These are phyloP conservation scores for Sebastes fasciatus DNA, from an alignment of 2,113 vertebrate species.

Conservation along the genomic window DNA sequence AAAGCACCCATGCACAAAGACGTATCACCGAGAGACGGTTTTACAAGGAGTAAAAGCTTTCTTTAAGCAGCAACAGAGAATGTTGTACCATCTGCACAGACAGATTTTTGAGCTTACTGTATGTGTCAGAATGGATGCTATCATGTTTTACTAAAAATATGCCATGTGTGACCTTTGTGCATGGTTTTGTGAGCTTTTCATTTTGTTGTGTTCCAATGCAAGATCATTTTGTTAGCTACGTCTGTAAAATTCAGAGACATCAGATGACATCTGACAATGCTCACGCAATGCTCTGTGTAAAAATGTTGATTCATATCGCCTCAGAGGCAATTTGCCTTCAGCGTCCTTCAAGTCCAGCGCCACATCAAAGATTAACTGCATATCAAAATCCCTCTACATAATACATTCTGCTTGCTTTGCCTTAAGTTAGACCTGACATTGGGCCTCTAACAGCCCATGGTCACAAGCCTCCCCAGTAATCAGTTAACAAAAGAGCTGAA, in stretches of 20 bases:
- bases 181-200: neutral
- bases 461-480: slow-evolving; percentile 58
- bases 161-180: neutral
- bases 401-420: slow-evolving; percentile 55
- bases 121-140: neutral
- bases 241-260: slow-evolving; percentile 16
- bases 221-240: neutral
- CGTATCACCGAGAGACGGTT: neutral
- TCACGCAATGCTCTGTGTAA: slow-evolving; percentile 37
- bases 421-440: slow-evolving; percentile 71
- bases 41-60: neutral
- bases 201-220: neutral
- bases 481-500: slow-evolving; percentile 69
- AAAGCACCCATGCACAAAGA: neutral
- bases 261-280: slow-evolving; percentile 28
- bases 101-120: neutral
- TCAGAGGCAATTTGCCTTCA: slow-evolving; percentile 44
- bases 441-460: slow-evolving; percentile 60
- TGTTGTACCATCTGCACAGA: neutral
- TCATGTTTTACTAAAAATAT: neutral
- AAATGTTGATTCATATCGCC: slow-evolving; percentile 45
- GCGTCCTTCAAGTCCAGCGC: slow-evolving; percentile 51
- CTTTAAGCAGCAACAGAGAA: neutral
- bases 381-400: slow-evolving; percentile 47
- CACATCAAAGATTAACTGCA: slow-evolving; percentile 52